Base-by-base conservation (phyloP, 2,113 vertebrate species). In the Thamnophis sirtalis region DNA sequence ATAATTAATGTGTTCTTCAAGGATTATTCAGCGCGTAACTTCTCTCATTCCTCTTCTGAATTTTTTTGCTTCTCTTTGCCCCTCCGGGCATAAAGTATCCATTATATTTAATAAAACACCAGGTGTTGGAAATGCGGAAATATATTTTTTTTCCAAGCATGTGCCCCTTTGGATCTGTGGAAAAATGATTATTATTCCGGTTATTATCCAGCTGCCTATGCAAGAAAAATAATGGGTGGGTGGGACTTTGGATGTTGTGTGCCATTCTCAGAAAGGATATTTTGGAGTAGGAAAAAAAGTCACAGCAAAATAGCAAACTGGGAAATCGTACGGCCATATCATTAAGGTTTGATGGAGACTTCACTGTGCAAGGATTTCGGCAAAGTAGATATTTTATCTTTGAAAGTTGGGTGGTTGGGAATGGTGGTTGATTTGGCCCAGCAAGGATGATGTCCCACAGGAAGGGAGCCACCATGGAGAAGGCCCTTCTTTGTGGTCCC, bases 81-180 rank as follows among this genome's bases (percentile, higher is more conserved):
- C 33, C 73, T 38, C 33, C 7, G 33, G 73, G 73, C 73, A 43
- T 80, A 80, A 80, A 80, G 33, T 80, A 21, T 21, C 73, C 33
- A 80, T 80, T 80, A 80, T 43, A 43, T 43, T 80, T 80, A 43
- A 80, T 80, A 43, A 80, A 80, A 38, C 17, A 43, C 73, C 73
- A 43, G 73, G 73, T 80, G 33, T 43, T 80, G 33, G 17, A 80
- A 80, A 43, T 21, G 5, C 13, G 19, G n/a, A 17, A 33, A 33
- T 0, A 19, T 73, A n/a, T 19, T 73, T 3, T 33, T n/a, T 13
- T 0, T 0, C 26, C 68, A n/a, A 17, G 15, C 6, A 19, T 19
- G 15, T 73, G n/a, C 15, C n/a, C n/a, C n/a, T 38, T 73, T 19
- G n/a, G 68, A 38, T 19, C 63, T 19, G 15, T 38, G 68, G 68